These are phyloP conservation scores for Pseudanteris insignis DNA, from an alignment of 2,888 invertebrate species.

Conservation along the genomic window DNA sequence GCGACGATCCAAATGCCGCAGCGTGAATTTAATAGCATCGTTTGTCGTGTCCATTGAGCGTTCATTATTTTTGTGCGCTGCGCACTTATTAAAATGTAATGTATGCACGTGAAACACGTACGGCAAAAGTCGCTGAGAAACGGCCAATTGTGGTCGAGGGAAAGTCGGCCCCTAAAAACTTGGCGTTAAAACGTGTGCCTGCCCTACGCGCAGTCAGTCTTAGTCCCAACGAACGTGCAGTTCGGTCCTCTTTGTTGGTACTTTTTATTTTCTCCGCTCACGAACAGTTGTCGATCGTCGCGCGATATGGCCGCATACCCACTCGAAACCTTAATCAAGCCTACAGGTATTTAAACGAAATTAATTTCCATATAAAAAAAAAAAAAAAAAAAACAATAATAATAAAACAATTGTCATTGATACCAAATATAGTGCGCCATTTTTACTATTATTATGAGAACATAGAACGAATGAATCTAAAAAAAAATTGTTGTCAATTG, in stretches of 20 bases:
- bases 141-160: conserved; percentile 27
- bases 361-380: too few species aligned
- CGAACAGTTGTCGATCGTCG: not conserved
- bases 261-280: not conserved
- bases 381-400: too few species aligned
- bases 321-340: not conserved
- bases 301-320: not conserved
- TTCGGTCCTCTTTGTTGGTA: not conserved
- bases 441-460: too few species aligned
- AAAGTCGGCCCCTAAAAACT: conserved; percentile 19
- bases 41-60: conserved; percentile 6
- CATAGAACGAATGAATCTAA: too few species aligned
- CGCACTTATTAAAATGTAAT: conserved; percentile 16
- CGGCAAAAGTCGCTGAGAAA: conserved; percentile 8
- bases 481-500: too few species aligned
- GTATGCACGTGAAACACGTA: conserved; percentile 4
- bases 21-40: conserved; percentile 17
- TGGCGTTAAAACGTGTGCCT: not conserved
- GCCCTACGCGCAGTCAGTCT: conserved; percentile 38
- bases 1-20: conserved; percentile 55
- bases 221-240: conserved; percentile 19
- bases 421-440: too few species aligned
- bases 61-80: conserved; percentile 15
- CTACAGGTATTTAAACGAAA: conserved; percentile 3
- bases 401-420: too few species aligned